Evolutionary conservation across 2,797 vertebrate genomes (phyloP).

Genomic region (Ambastaia sidthimunki): DNA sequence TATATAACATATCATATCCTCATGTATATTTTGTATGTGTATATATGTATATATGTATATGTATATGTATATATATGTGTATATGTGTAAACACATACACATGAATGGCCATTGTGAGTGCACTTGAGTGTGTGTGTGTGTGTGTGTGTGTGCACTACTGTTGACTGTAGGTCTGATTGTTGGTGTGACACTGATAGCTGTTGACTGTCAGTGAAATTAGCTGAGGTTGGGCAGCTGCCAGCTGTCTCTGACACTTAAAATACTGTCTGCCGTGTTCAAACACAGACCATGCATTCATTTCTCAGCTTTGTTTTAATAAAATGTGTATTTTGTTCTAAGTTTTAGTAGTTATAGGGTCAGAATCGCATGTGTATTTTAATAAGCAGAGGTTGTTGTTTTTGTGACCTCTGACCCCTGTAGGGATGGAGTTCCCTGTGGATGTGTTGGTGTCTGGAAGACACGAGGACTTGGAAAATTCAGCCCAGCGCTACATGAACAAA

Average conservation of each 20-base stretch:
- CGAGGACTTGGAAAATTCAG: constrained; percentile 78
- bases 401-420: constrained; percentile 54
- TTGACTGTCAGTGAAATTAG: constrained; percentile 44
- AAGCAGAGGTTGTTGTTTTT: background rate
- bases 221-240: constrained; percentile 33
- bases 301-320: constrained; percentile 2
- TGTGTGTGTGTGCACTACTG: constrained; percentile 19
- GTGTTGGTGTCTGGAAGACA: constrained; percentile 74
- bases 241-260: constrained; percentile 8
- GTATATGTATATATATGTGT: too few relatives aligned
- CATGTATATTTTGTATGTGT: too few relatives aligned
- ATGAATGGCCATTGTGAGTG: too few relatives aligned
- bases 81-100: too few relatives aligned
- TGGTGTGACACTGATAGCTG: constrained; percentile 41
- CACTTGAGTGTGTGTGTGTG: too few relatives aligned
- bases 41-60: too few relatives aligned
- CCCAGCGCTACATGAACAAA: constrained; percentile 71
- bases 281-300: constrained; percentile 3
- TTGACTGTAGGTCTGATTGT: constrained; percentile 52
- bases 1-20: too few relatives aligned
- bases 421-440: constrained; percentile 87
- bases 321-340: background rate
- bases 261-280: constrained; percentile 10
- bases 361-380: background rate
- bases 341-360: background rate